These are phyloP conservation scores for Pedetes capensis DNA, from an alignment of 2,113 vertebrate species.

Conservation along the genomic window DNA sequence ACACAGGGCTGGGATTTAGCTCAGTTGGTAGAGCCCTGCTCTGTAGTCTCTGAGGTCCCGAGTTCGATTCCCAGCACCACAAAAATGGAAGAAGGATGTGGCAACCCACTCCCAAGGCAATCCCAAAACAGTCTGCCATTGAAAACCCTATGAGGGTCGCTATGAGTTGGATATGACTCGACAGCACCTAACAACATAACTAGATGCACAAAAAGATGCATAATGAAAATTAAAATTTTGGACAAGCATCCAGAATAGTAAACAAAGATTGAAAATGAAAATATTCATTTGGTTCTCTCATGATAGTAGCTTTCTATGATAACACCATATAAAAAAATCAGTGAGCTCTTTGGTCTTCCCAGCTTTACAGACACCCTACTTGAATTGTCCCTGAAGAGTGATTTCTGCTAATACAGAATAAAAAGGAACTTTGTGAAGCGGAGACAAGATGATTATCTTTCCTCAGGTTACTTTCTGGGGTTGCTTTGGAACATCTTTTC, in stretches of 20 bases:
- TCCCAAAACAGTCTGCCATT: too few species aligned
- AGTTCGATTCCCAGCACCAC: too few species aligned
- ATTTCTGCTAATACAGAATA: neutral
- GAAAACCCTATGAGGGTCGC: too few species aligned
- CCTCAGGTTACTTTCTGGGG: neutral
- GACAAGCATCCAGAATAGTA: neutral
- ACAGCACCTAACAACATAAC: too few species aligned
- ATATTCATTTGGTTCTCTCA: neutral
- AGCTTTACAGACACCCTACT: neutral
- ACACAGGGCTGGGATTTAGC: too few species aligned
- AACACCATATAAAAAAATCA: neutral
- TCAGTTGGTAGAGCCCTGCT: too few species aligned
- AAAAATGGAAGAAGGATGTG: too few species aligned
- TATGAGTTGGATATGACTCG: too few species aligned
- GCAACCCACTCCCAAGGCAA: too few species aligned
- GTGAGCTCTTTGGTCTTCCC: neutral
- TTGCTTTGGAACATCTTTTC: neutral
- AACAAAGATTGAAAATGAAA: conserved; percentile 56
- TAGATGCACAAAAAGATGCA: neutral
- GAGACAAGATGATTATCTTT: neutral
- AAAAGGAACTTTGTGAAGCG: neutral
- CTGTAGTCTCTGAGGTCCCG: too few species aligned
- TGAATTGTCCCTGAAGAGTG: neutral
- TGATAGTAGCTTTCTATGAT: neutral
- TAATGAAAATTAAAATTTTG: conserved; percentile 19